These are phyloP conservation scores for Eilema depressum DNA, from an alignment of 2,888 invertebrate genomes.

Conservation along the genomic window DNA sequence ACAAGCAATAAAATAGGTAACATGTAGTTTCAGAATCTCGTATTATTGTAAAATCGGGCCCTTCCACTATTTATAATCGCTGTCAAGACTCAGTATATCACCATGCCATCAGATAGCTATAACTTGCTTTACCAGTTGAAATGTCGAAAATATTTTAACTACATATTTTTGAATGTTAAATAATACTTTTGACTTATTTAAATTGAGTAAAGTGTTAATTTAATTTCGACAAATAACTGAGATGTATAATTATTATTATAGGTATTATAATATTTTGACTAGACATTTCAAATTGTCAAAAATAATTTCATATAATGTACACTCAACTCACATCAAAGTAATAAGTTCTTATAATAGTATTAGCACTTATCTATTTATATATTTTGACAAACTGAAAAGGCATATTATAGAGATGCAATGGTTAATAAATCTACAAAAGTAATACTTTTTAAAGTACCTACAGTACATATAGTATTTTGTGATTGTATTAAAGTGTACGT, in stretches of 20 bases:
- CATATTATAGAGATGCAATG: constrained; percentile 31
- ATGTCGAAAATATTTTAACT: no score
- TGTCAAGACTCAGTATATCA: no score
- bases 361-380: constrained; percentile 5
- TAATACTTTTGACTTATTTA: no score
- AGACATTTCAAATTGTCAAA: not conserved
- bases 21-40: not conserved
- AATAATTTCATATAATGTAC: not conserved
- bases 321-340: not conserved
- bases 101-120: no score
- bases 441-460: constrained; percentile 47
- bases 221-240: not conserved
- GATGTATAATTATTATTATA: not conserved
- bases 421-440: constrained; percentile 46
- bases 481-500: constrained; percentile 60
- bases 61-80: no score
- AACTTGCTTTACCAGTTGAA: not conserved
- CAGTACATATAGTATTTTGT: constrained; percentile 63
- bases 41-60: not conserved
- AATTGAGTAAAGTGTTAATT: no score
- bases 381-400: constrained; percentile 21
- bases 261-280: not conserved
- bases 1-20: not conserved
- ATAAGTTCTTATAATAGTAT: not conserved
- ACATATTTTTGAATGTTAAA: no score